Base-by-base conservation (phyloP, 2,888 invertebrate species). In the Arctia plantaginis region DNA sequence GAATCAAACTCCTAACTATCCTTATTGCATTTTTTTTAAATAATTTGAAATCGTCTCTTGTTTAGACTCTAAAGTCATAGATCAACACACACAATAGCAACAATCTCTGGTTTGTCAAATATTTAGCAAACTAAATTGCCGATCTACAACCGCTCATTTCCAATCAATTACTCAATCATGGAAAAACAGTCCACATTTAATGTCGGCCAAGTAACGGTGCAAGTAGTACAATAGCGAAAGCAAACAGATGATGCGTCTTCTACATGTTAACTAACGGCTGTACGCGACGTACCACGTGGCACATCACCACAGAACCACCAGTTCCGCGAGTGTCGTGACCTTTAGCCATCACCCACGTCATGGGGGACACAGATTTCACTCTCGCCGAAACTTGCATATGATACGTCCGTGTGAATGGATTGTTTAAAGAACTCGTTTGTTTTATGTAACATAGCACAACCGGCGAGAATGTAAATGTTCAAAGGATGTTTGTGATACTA, bases 361-460 rank as follows among this genome's bases (percentile, higher is more conserved):
- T n/a, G 41, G 33, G 18, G 35, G 20, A n/a, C 33, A 47, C 27
- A 47, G 18, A 68, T 82, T 82, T 83, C 79, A 82, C 82, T 82
- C 79, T 77, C 73, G 71, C 44, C 44, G 35, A 41, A 66, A 47
- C 59, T 27, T 72, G 70, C 73, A 73, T 66, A 39, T 10, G 55
- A 44, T 65, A 71, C 66, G 66, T 74, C 74, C 70, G 74, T 62
- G 66, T 59, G 59, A 41, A 65, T 68, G 3, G 67, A 18, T 23
- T 64, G 73, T 69, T 64, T n/a, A 20, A 64, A 44, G 70, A 66
- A 44, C 71, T 51, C 72, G 65, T 74, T 80, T 44, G 68, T 67
- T 73, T 59, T 62, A 74, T 33, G 66, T 62, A 74, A 74, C 51
- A 51, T 39, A 66, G n/a, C 66, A 66, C 55, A 27, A 71, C 66